Evolutionary conservation across 1,140 invertebrate species (phyloP), one percentile per base, ranked within the genome.

Genomic region (Homarus americanus): DNA sequence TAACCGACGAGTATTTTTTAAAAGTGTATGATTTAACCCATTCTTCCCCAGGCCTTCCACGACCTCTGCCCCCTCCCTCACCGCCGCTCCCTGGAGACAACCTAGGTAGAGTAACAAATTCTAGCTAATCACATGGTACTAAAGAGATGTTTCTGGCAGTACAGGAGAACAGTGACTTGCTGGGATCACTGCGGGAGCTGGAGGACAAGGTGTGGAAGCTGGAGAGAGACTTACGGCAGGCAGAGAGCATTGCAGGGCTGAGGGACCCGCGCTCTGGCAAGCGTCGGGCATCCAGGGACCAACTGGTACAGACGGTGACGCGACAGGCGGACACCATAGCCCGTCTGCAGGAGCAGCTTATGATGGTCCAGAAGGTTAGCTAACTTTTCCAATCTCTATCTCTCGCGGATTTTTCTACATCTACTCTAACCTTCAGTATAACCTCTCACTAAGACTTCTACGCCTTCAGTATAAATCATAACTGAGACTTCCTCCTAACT

Each of bases 241-340:
- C 80, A 2, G 88, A 90, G 88, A 90, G 88, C 53, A 49, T 90
- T 72, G 88, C 88, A 24, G 88, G 88, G n/a, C 53, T 90, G 72
- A 34, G 88, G 88, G 88, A 90, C 73, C 88, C 88, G 4, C 79
- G 72, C 58, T 83, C 88, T 36, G 80, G 88, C n/a, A 75, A 63
- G 36, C 80, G 80, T n/a, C 75, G 58, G 72, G 80, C 88, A 0
- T 90, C 88, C 12, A 49, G 88, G 34, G 88, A 90, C 79, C 82
- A 83, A 2, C 53, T 90, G n/a, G 82, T 90, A 69, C 88, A 90
- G 88, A 82, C 79, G 15, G 63, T 90, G 20, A 75, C 88, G 7
- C 69, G 72, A 36, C 88, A 90, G 53, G 80, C 88, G 12, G 88
- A 90, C 34, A 90, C 88, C 72, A 90, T 90, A 32, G 80, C 80